Evolutionary conservation across 2,797 vertebrate species (phyloP).

Genomic region (Oceanodroma leucorhoa): DNA sequence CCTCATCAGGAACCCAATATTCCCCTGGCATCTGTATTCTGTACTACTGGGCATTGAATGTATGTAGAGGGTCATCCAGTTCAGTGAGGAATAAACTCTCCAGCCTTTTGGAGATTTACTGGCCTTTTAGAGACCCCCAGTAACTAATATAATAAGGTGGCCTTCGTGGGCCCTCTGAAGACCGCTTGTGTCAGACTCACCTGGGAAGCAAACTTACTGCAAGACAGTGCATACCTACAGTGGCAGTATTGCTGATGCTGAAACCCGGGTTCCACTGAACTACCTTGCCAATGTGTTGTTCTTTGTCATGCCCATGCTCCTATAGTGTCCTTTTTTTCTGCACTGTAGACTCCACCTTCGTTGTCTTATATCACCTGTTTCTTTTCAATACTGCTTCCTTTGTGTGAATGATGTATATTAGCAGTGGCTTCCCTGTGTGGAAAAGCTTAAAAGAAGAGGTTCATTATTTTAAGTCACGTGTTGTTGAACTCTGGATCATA

Average conservation of each 20-base stretch:
- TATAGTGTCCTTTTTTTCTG: background rate
- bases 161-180: background rate
- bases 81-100: background rate
- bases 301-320: background rate
- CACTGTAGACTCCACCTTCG: background rate
- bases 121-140: background rate
- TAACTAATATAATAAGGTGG: background rate
- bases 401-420: background rate
- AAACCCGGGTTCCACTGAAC: background rate
- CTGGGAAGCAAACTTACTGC: background rate
- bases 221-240: background rate
- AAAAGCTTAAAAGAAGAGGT: background rate
- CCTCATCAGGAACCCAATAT: background rate
- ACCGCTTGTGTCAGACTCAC: background rate
- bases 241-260: background rate
- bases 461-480: background rate
- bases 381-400: background rate
- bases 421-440: background rate
- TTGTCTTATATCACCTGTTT: background rate
- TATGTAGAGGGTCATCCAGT: background rate
- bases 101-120: background rate
- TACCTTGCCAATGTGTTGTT: background rate
- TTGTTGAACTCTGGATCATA: background rate
- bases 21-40: background rate
- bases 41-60: background rate